phyloP scores from a whole-genome alignment of 2,113 vertebrate species.

The Amphilophus citrinellus region DNA sequence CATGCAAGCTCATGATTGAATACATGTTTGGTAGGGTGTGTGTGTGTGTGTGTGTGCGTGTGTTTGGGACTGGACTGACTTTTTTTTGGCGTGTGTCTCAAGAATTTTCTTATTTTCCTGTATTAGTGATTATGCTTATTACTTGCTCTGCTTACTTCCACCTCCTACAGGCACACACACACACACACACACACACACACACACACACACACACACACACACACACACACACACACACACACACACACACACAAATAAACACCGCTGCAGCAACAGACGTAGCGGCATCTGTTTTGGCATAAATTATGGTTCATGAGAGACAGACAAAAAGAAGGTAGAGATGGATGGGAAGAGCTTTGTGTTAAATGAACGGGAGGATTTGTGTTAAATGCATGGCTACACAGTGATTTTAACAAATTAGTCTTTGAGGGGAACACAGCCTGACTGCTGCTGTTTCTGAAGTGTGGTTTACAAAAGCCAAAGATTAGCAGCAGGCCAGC shows the following conservation, averaged over 20 bases:
- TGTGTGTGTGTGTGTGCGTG: neutral
- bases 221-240: neutral
- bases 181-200: neutral
- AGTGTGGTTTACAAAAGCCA: conserved; percentile 3
- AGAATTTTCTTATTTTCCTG: conserved; percentile 9
- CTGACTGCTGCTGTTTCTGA: conserved; percentile 22
- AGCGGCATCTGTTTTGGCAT: conserved; percentile 68
- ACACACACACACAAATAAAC: neutral
- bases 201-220: neutral
- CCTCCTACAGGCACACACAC: neutral
- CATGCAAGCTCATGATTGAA: conserved; percentile 43
- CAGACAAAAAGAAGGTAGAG: conserved; percentile 28
- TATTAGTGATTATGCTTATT: conserved; percentile 50
- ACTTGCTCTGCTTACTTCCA: conserved; percentile 28
- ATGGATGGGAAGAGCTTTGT: conserved; percentile 38
- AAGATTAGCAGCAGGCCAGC: conserved; percentile 29
- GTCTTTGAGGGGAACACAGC: conserved; percentile 7
- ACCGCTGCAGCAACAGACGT: conserved; percentile 17
- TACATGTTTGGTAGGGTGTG: conserved; percentile 6
- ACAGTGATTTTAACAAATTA: conserved; percentile 40
- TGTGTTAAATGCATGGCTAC: conserved; percentile 28
- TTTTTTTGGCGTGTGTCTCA: neutral
- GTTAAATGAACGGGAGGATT: conserved; percentile 49
- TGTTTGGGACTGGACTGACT: neutral
- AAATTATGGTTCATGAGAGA: conserved; percentile 54